Evolutionary conservation across 2,888 invertebrate species (phyloP).

Genomic region (Ophraella communa): DNA sequence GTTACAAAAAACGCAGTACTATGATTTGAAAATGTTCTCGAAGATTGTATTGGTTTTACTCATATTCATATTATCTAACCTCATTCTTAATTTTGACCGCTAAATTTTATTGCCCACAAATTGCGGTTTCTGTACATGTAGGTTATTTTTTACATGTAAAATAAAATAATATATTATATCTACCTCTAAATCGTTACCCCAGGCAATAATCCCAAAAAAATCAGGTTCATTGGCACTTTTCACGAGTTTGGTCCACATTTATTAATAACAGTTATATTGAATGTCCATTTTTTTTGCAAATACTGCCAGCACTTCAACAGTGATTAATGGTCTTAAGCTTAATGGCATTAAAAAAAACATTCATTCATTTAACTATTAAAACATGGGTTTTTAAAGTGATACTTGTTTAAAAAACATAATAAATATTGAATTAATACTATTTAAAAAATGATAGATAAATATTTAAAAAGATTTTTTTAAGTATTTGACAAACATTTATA

Average conservation of each 20-base stretch:
- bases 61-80: neutral
- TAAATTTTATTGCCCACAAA: neutral
- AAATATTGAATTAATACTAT: too few relatives aligned
- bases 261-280: neutral
- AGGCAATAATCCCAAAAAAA: neutral
- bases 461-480: too few relatives aligned
- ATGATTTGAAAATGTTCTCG: neutral
- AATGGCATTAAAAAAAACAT: too few relatives aligned
- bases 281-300: neutral
- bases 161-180: neutral
- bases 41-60: neutral
- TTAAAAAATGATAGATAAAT: too few relatives aligned
- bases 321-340: too few relatives aligned
- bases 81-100: neutral
- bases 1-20: too few relatives aligned
- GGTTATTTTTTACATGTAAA: neutral
- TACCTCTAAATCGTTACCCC: neutral
- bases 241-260: neutral
- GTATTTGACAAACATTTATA: too few relatives aligned
- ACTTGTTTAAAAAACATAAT: too few relatives aligned
- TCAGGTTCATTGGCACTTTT: neutral
- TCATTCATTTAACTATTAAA: too few relatives aligned
- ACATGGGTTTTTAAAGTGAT: too few relatives aligned
- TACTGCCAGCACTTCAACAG: too few relatives aligned
- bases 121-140: neutral